Conservation (phyloP, 2,888 invertebrate genomes). For the Caenorhabditis imperialis region DNA sequence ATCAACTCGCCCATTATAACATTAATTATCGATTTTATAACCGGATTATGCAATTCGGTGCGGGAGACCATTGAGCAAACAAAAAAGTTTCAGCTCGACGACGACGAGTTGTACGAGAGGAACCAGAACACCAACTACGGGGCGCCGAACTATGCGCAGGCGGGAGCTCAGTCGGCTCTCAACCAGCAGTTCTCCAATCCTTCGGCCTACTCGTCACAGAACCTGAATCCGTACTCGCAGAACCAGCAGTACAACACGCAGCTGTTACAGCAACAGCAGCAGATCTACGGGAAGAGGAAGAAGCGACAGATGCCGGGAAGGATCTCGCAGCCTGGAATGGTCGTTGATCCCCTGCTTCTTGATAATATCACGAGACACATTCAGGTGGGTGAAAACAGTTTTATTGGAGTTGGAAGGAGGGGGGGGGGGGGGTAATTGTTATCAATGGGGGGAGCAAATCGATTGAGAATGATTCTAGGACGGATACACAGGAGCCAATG, state of each 20-base stretch:
- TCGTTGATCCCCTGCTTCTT: slow-evolving; percentile 68
- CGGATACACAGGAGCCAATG: slow-evolving; percentile 69
- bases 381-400: slow-evolving; percentile 38
- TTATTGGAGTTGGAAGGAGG: background rate
- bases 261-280: slow-evolving; percentile 38
- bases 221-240: slow-evolving; percentile 56
- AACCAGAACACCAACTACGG: slow-evolving; percentile 57
- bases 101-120: slow-evolving; percentile 66
- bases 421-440: too few species aligned
- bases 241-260: slow-evolving; percentile 46
- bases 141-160: slow-evolving; percentile 56
- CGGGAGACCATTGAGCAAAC: too few species aligned
- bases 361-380: slow-evolving; percentile 73
- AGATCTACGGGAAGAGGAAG: slow-evolving; percentile 52
- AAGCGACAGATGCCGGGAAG: slow-evolving; percentile 72
- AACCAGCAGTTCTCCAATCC: slow-evolving; percentile 48
- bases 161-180: slow-evolving; percentile 25
- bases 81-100: slow-evolving; percentile 69
- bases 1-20: slow-evolving; percentile 8
- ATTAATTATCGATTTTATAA: slow-evolving; percentile 48
- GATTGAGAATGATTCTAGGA: slow-evolving; percentile 27
- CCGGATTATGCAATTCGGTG: slow-evolving; percentile 44
- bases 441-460: background rate
- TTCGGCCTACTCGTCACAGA: slow-evolving; percentile 37
- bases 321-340: slow-evolving; percentile 70